Base-by-base conservation (phyloP, 2,113 vertebrate species). In the Platycercus adscitus region DNA sequence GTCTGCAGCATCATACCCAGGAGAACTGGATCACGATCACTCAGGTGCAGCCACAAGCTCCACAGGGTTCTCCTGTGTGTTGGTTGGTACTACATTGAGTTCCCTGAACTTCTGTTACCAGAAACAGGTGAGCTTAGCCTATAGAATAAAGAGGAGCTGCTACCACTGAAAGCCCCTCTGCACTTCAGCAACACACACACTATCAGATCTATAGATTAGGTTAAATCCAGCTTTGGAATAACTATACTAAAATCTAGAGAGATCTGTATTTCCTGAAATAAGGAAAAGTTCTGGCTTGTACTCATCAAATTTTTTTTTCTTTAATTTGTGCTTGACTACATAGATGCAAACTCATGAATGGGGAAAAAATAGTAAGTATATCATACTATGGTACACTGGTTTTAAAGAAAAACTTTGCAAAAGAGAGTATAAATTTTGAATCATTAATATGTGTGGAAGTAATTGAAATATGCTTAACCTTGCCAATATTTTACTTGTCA, bases 11-110 rank as follows among this genome's bases (percentile, higher is more conserved):
- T 33, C 26, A 9, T 13, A 47, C 5, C 12, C 20, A 19, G 23
- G 35, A 70, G 25, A 68, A 31, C 0, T 5, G 14, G 10, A 13
- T 75, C 23, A 7, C 0, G 0, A 29, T 25, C 4, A 2, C 35
- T 11, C 17, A 58, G 31, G 37, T 2, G 0, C 5, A 53, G 10
- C 13, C 61, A 28, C 15, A 1, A 24, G 10, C 29, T 72, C 26
- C 41, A 11, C 24, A 41, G 17, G 28, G 20, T 9, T 73, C 53
- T 70, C 8, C 9, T 13, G 0, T 41, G 18, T 37, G 47, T 14
- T 41, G 13, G 26, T 18, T 65, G 50, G 50, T 61, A 9, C 41
- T 29, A 9, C 11, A 17, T 6, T 1, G 1, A 66, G 17, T 61
- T 73, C 41, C 43, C 49, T 28, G 35, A 50, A 19, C 13, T 39